Evolutionary conservation across 2,113 vertebrate species (phyloP).

Genomic region (Pachyramphus minor): DNA sequence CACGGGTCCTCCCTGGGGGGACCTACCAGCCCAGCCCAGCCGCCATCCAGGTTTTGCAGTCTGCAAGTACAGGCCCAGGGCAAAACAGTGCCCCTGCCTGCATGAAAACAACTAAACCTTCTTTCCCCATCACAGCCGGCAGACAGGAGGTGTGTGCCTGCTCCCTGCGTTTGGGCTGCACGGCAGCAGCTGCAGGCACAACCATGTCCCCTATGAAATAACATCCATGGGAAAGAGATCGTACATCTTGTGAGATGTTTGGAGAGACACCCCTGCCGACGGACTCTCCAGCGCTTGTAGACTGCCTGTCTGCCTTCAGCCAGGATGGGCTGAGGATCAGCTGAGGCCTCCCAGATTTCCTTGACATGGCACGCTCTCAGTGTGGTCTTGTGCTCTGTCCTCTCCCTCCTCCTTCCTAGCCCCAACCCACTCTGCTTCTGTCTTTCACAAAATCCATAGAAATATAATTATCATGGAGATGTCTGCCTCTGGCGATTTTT

Average conservation of each 20-base stretch:
- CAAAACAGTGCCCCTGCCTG: not conserved
- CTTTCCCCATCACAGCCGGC: not conserved
- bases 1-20: not conserved
- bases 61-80: not conserved
- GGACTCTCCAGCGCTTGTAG: not conserved
- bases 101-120: not conserved
- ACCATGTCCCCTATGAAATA: not conserved
- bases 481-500: conserved; percentile 32
- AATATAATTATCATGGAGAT: conserved; percentile 25
- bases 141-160: not conserved
- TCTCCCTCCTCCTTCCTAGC: not conserved
- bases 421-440: not conserved
- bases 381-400: not conserved
- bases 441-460: not conserved
- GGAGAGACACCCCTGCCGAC: not conserved
- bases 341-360: not conserved
- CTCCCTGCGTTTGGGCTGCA: not conserved
- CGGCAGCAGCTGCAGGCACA: accelerated
- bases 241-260: accelerated
- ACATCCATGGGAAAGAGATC: accelerated
- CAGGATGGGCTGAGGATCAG: not conserved
- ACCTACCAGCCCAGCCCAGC: not conserved
- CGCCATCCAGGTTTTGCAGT: not conserved
- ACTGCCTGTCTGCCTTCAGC: not conserved
- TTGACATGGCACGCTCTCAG: not conserved